phyloP scores from a whole-genome alignment of 1,140 invertebrate species.

The Drosophila funebris region DNA sequence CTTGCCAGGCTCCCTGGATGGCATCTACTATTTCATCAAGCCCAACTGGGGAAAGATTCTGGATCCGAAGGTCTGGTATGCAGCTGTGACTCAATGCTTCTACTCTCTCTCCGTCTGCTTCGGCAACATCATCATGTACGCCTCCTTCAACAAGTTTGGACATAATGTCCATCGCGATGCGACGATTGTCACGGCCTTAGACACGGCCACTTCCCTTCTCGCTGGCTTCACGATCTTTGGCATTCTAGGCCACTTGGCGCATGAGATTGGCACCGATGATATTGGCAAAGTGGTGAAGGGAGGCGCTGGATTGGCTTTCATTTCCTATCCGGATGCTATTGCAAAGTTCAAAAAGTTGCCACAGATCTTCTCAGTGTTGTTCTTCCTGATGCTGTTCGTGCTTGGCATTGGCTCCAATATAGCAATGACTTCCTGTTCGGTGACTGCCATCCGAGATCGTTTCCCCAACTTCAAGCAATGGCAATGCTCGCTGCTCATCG shows the following conservation, averaged over 20 bases:
- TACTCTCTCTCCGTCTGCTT: slow-evolving; percentile 93
- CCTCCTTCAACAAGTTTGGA: slow-evolving; percentile 92
- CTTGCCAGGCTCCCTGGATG: slow-evolving; percentile 89
- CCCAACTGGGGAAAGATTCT: slow-evolving; percentile 89
- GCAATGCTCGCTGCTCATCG: slow-evolving; percentile 85
- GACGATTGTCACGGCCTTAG: slow-evolving; percentile 90
- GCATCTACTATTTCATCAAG: slow-evolving; percentile 91
- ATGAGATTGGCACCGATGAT: slow-evolving; percentile 86
- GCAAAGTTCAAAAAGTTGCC: slow-evolving; percentile 91
- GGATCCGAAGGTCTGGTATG: slow-evolving; percentile 90
- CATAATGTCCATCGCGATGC: slow-evolving; percentile 93
- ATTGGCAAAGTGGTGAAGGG: slow-evolving; percentile 86
- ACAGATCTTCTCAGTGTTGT: slow-evolving; percentile 94
- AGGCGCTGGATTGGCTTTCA: slow-evolving; percentile 91
- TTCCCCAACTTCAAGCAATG: slow-evolving; percentile 87
- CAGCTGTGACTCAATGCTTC: slow-evolving; percentile 93
- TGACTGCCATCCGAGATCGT: slow-evolving; percentile 89
- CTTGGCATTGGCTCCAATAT: slow-evolving; percentile 91
- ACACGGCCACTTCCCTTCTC: slow-evolving; percentile 92
- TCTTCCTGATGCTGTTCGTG: slow-evolving; percentile 95
- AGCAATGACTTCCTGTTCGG: slow-evolving; percentile 87
- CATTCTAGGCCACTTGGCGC: slow-evolving; percentile 90
- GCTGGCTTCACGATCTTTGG: slow-evolving; percentile 95
- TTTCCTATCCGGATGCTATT: slow-evolving; percentile 95
- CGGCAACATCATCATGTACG: slow-evolving; percentile 92